These are phyloP conservation scores for Psix sp. DNA, from an alignment of 1,140 invertebrate species.

Conservation along the genomic window DNA sequence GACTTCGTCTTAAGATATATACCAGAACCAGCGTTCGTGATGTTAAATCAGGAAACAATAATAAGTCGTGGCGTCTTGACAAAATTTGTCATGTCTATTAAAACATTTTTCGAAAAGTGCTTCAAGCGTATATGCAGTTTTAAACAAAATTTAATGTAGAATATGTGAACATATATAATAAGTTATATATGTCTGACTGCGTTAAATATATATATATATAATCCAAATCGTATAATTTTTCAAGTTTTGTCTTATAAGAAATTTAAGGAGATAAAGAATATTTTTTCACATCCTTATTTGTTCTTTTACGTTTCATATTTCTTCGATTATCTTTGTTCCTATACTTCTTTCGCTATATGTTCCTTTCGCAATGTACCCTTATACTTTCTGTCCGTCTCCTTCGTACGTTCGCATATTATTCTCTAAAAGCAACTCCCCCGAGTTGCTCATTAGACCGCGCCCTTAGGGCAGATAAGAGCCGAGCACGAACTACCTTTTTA, in stretches of 20 bases:
- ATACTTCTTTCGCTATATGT: constrained; percentile 25
- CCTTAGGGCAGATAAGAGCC: constrained; percentile 55
- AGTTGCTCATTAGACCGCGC: constrained; percentile 59
- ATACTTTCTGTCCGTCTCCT: constrained; percentile 54
- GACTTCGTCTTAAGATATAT: constrained; percentile 26
- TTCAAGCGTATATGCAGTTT: no score
- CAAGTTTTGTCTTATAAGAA: no score
- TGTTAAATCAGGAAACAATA: constrained; percentile 17
- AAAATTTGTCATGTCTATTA: no score
- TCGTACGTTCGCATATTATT: constrained; percentile 57
- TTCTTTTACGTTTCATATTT: constrained; percentile 49
- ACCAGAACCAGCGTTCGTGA: constrained; percentile 16
- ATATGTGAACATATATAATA: no score
- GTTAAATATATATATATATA: no score
- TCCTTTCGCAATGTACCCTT: constrained; percentile 37
- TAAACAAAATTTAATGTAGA: no score
- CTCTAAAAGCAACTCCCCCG: constrained; percentile 52
- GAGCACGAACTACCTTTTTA: constrained; percentile 52
- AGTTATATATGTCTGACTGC: no score
- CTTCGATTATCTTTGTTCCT: constrained; percentile 36
- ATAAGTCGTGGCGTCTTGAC: no score
- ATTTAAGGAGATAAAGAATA: no score
- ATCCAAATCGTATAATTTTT: no score
- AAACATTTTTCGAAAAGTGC: no score
- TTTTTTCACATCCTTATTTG: no score